Evolutionary conservation across 2,888 invertebrate genomes (phyloP).

Genomic region (Odontocolon sp.): DNA sequence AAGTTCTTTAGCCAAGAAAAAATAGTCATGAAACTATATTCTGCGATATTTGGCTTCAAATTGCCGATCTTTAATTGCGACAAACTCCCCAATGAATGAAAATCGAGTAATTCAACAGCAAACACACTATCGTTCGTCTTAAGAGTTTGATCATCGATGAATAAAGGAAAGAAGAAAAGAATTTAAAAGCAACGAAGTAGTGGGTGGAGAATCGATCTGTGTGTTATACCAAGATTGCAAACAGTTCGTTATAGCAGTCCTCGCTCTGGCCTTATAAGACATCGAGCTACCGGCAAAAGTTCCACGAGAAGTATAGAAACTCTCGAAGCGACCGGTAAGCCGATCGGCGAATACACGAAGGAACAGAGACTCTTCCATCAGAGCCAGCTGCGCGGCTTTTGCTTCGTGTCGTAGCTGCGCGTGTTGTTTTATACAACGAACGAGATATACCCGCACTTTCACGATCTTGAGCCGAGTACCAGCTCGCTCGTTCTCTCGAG

Average conservation of each 20-base stretch:
- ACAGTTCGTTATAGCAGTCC: slow-evolving; percentile 29
- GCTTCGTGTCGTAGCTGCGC: slow-evolving; percentile 26
- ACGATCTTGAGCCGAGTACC: slow-evolving; percentile 45
- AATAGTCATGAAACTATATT: no score
- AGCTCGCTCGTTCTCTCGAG: slow-evolving; percentile 25
- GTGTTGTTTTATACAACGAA: slow-evolving; percentile 18
- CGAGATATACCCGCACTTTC: slow-evolving; percentile 43
- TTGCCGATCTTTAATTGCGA: slow-evolving; percentile 51
- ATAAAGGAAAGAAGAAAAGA: background rate
- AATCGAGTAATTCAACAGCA: slow-evolving; percentile 33
- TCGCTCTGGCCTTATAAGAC: slow-evolving; percentile 53
- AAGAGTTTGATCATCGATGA: background rate
- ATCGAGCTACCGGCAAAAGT: slow-evolving; percentile 3
- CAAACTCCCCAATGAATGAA: slow-evolving; percentile 39
- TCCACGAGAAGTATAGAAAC: slow-evolving; percentile 28
- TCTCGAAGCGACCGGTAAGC: slow-evolving; percentile 24
- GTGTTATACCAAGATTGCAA: background rate
- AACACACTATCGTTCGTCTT: background rate
- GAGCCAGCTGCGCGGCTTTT: background rate
- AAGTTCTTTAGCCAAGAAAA: no score
- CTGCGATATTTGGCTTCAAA: no score
- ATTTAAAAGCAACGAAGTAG: slow-evolving; percentile 32
- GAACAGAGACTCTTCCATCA: background rate
- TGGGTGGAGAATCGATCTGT: slow-evolving; percentile 26
- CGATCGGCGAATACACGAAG: slow-evolving; percentile 41